Base-by-base conservation (phyloP, 2,797 vertebrate species). In the Ctenopoma kingsleyae region DNA sequence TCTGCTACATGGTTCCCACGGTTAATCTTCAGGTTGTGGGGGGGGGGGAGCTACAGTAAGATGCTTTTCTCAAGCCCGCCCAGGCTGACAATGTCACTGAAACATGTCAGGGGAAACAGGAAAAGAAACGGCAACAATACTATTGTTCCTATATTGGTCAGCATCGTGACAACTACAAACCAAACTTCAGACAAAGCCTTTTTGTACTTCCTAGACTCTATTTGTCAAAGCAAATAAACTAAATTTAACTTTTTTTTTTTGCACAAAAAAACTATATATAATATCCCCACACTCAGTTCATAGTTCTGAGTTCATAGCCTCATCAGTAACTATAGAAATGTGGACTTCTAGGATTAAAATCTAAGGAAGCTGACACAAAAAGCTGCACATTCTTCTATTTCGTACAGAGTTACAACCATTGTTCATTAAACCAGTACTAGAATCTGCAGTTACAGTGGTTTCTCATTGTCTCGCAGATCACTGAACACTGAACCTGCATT, bases 101-200 rank as follows among this genome's bases (percentile, higher is more conserved):
- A 71, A 81, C 35, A 22, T 75, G 80, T 81, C 43, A 1, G 20
- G 58, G 82, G 81, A 83, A 87, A 86, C 89, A 91, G 92, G 89
- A 91, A 92, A 81, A 64, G 70, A 73, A 77, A 76, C 65, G 20
- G 41, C 59, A 79, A 80, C 87, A 86, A 67, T 56, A 41, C 74
- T 27, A 82, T 80, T 87, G 89, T 87, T 72, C 69, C 84, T 89
- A 80, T 82, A 81, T 85, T 20, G 60, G 81, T 83, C 63, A 1
- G 44, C 58, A 48, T 51, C 19, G 47, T 66, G 77, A 82, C 77
- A 67, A 15, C 73, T 25, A 51, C 61, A 63, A 66, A 62, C 71
- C 32, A 55, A 64, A 63, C 44, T 16, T 25, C 52, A 67, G 47
- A 72, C 65, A 58, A 63, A 57, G 65, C 8, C 32, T 25, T 25